A percentile compares a stretch with the other conserved stretches of the same genome.
Evolutionary conservation across 2,797 vertebrate genomes (phyloP).

Genomic region (Sorex maritimensis): DNA sequence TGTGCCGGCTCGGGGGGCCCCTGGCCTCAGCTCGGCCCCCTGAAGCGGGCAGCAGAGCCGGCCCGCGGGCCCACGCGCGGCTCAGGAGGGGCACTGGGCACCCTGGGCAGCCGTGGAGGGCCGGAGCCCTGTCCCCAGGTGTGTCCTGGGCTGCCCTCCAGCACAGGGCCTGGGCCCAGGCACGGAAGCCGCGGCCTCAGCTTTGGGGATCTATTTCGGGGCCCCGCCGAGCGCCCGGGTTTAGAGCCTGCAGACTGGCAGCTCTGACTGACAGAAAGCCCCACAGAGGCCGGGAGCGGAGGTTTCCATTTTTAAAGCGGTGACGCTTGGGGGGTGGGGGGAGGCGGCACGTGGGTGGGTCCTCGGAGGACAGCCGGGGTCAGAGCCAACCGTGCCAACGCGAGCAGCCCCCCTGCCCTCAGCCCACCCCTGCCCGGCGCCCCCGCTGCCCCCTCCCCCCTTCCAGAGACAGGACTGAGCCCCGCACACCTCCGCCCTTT

Average conservation of each 20-base stretch:
- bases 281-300: background rate
- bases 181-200: background rate
- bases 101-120: background rate
- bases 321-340: background rate
- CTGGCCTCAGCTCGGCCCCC: background rate
- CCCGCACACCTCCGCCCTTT: too few species aligned
- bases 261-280: conserved; percentile 12
- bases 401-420: background rate
- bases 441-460: background rate
- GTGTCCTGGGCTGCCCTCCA: background rate
- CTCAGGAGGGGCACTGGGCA: too few species aligned
- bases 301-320: conserved; percentile 61
- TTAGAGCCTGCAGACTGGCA: conserved; percentile 53
- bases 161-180: background rate
- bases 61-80: conserved; percentile 34
- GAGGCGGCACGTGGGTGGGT: background rate
- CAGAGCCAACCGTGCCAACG: background rate
- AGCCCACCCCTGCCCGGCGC: background rate
- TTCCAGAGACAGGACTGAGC: background rate
- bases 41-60: background rate
- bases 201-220: conserved; percentile 49
- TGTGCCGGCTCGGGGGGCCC: background rate
- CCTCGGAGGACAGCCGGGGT: background rate
- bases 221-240: background rate
- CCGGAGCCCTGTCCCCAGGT: conserved; percentile 16